Conservation (phyloP, 1,140 invertebrate genomes). For the Mizuhopecten yessoensis region DNA sequence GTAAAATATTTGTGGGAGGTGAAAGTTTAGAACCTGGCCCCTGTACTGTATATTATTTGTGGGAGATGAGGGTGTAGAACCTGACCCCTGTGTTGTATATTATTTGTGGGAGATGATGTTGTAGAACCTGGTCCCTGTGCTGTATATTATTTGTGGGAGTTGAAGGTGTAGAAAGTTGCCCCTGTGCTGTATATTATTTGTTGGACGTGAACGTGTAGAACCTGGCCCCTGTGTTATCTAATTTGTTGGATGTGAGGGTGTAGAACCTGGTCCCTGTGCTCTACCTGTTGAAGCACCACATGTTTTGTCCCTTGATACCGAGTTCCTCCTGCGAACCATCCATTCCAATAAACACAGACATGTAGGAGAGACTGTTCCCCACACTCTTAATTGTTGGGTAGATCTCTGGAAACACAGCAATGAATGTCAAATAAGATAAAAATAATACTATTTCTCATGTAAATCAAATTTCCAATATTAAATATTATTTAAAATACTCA, state of each 20-base stretch:
- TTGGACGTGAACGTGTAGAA: too few species aligned
- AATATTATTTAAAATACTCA: too few species aligned
- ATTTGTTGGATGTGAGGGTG: too few species aligned
- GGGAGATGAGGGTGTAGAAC: too few species aligned
- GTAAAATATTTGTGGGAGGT: too few species aligned
- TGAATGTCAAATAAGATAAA: neutral
- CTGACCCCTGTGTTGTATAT: neutral
- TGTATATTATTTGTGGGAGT: neutral
- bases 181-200: too few species aligned
- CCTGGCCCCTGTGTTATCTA: too few species aligned
- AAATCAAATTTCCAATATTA: neutral
- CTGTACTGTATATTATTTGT: too few species aligned
- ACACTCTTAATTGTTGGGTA: conserved; percentile 75
- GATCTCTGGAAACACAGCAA: conserved; percentile 68
- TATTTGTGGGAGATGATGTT: neutral
- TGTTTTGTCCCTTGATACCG: conserved; percentile 79
- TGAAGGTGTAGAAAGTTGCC: too few species aligned
- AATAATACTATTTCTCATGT: neutral
- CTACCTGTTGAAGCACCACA: conserved; percentile 81
- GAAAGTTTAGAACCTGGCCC: too few species aligned
- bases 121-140: neutral
- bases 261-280: neutral
- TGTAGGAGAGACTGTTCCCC: conserved; percentile 71
- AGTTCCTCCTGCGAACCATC: conserved; percentile 80
- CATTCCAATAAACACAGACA: conserved; percentile 82